Base-by-base conservation (phyloP, 2,113 vertebrate species). In the Felis chaus region DNA sequence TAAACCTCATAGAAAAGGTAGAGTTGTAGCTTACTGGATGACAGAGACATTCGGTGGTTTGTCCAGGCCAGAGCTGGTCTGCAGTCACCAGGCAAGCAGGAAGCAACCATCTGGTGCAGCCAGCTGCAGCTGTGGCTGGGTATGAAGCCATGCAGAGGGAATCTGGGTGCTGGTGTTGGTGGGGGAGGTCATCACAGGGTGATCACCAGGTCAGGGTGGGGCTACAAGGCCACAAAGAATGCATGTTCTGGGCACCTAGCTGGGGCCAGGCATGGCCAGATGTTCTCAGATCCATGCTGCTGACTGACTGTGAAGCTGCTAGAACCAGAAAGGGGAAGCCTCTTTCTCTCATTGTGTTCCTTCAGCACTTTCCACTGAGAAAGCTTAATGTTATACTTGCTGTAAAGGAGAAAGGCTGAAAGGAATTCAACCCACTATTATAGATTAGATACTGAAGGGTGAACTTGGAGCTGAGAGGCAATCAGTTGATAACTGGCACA, bases 191-290 rank as follows among this genome's bases (percentile, higher is more conserved):
- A 33, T 5, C 3, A 33, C 29, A 36, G 29, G 57, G 79, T 76
- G 69, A 45, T 10, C n/a, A 66, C 13, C n/a, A n/a, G 73, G 61
- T 53, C 29, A 7, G 14, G 19, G 10, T 7, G 45, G 61, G 48
- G 73, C 82, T 87, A 48, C 10, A 41, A 69, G 36, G 50, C n/a
- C 25, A 15, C 27, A 29, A 11, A 50, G 45, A 55, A 18, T 4
- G 19, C 0, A 0, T 33, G 33, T 50, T 71, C 27, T 16, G 1
- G 25, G 81, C 18, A 5, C 31, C 2, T 23, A 6, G 13, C 50
- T 39, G 15, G 41, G 82, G 27, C 13, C 19, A 31, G 74, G 50
- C 55, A 61, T 69, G 39, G 4, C 41, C 41, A 41, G 81, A n/a
- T 61, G 21, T n/a, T 14, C 55, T 53, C 57, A 65, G 86, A 45